phyloP scores from a whole-genome alignment of 2,113 vertebrate genomes.

The Andinoacara biseriatus region DNA sequence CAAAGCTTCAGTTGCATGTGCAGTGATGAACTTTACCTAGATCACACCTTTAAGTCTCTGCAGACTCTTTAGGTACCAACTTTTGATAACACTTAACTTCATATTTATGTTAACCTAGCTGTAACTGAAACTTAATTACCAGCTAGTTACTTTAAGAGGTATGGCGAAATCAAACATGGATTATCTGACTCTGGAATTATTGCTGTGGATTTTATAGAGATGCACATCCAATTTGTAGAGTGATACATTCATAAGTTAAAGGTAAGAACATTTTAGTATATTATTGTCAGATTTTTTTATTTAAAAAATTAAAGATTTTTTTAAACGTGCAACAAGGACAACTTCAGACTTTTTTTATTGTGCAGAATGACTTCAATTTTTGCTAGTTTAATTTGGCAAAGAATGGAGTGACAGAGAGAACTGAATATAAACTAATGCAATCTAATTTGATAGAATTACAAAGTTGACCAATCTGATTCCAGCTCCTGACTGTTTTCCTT shows the following conservation, averaged over 20 bases:
- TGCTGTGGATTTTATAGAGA: too few species aligned
- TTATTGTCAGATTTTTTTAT: too few species aligned
- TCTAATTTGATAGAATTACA: neutral
- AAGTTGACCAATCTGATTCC: neutral
- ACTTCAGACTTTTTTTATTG: too few species aligned
- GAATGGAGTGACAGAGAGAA: neutral
- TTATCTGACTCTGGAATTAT: too few species aligned
- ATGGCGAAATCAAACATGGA: neutral
- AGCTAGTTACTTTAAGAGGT: neutral
- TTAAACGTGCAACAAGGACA: too few species aligned
- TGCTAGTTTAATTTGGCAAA: neutral
- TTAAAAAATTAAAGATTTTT: too few species aligned
- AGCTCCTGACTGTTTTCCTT: neutral
- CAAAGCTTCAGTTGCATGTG: neutral
- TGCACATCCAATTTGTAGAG: too few species aligned
- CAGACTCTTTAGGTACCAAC: neutral
- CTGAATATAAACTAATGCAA: fast-evolving
- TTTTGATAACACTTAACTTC: neutral
- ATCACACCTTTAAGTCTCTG: neutral
- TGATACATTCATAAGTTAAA: too few species aligned
- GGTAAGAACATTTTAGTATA: too few species aligned
- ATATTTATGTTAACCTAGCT: neutral
- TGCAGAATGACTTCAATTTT: too few species aligned
- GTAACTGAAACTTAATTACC: fast-evolving
- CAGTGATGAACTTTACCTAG: neutral